Percentiles rank a stretch among this genome's conserved stretches.
These are phyloP conservation scores for Neocrepidodera transversa DNA, from an alignment of 2,888 invertebrate species.

Conservation along the genomic window DNA sequence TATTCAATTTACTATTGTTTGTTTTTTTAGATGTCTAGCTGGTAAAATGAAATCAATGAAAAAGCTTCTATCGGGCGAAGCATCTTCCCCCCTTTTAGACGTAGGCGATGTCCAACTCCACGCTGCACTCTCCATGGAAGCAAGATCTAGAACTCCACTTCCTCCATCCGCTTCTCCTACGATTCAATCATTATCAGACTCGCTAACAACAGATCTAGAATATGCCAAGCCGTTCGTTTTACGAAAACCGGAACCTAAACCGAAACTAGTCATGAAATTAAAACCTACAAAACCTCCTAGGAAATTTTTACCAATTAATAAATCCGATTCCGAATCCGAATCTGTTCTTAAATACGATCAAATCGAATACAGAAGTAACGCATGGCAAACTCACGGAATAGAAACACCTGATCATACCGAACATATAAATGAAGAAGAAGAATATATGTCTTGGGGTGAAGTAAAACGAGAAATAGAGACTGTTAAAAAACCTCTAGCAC, in stretches of 20 bases:
- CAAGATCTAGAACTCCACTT: conserved; percentile 81
- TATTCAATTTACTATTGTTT: too few relatives aligned
- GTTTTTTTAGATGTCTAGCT: conserved; percentile 76
- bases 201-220: conserved; percentile 20
- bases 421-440: conserved; percentile 54
- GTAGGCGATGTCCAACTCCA: conserved; percentile 79
- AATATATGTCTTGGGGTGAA: conserved; percentile 60
- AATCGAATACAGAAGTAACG: conserved; percentile 75
- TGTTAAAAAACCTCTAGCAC: conserved; percentile 55
- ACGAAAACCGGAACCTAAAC: conserved; percentile 15
- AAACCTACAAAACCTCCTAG: conserved; percentile 58
- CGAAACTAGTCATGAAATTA: conserved; percentile 23
- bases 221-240: neutral
- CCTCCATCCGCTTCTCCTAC: conserved; percentile 63
- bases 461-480: conserved; percentile 50
- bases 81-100: conserved; percentile 64
- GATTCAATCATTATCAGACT: conserved; percentile 43
- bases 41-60: conserved; percentile 89
- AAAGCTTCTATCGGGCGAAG: conserved; percentile 77
- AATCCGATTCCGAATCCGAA: conserved; percentile 22
- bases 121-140: conserved; percentile 78
- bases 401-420: conserved; percentile 78
- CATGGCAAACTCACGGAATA: conserved; percentile 82
- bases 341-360: conserved; percentile 70
- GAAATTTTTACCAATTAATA: conserved; percentile 39